Evolutionary conservation across 2,797 vertebrate genomes (phyloP).

Genomic region (Scolopax bukidnonensis): DNA sequence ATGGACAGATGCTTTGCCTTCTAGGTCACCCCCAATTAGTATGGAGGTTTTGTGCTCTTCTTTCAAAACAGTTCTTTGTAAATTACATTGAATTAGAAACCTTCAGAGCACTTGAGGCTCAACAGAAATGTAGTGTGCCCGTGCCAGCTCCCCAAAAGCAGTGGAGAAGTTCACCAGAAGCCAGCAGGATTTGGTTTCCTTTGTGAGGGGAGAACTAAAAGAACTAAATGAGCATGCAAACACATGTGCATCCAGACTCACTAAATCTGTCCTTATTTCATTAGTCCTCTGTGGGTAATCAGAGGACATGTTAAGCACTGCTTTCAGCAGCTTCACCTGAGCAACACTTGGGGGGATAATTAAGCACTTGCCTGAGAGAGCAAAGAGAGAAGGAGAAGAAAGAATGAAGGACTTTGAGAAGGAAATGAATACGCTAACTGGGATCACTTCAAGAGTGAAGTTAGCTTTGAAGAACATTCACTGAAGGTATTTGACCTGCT

Average conservation of each 20-base stretch:
- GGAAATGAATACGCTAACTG: slow-evolving; percentile 31
- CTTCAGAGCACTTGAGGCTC: not conserved
- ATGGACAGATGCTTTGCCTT: slow-evolving; percentile 6
- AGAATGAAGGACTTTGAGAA: slow-evolving; percentile 8
- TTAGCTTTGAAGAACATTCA: slow-evolving; percentile 50
- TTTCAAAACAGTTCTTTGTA: slow-evolving; percentile 43
- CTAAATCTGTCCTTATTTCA: slow-evolving; percentile 8
- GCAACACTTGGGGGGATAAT: slow-evolving; percentile 42
- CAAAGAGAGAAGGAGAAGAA: slow-evolving; percentile 15
- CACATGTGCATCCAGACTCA: not conserved
- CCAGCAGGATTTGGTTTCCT: slow-evolving; percentile 14
- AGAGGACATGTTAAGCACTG: slow-evolving; percentile 20
- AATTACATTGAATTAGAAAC: slow-evolving; percentile 50
- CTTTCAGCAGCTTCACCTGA: slow-evolving; percentile 34
- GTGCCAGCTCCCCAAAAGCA: not conserved
- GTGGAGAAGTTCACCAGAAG: not conserved
- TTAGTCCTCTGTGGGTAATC: slow-evolving; percentile 15
- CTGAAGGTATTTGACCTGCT: slow-evolving; percentile 30
- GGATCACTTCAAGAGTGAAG: slow-evolving; percentile 48
- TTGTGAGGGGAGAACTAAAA: not conserved
- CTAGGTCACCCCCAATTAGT: slow-evolving; percentile 54
- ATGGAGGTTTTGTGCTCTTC: slow-evolving; percentile 18
- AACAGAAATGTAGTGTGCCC: not conserved
- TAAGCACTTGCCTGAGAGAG: slow-evolving; percentile 7
- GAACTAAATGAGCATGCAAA: not conserved